Conservation (phyloP, 2,797 vertebrate species). For the Myioborus melanocephalus region DNA sequence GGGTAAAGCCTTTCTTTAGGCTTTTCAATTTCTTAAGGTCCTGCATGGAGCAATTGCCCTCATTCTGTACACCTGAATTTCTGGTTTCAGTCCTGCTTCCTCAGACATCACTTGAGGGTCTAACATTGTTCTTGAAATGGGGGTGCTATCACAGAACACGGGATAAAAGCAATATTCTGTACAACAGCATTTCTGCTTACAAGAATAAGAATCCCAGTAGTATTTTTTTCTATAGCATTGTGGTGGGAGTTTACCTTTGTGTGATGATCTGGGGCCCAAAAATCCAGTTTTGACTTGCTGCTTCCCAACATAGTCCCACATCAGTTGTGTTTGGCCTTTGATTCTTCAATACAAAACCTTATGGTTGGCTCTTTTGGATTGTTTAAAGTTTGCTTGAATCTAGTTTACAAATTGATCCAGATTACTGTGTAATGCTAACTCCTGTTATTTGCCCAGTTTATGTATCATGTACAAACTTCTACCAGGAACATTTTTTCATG, state of each 20-base stretch:
- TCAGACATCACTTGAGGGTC: neutral
- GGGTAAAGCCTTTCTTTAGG: neutral
- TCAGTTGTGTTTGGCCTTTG: neutral
- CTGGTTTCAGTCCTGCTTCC: neutral
- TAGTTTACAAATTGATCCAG: slow-evolving; percentile 4
- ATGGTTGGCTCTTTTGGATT: neutral
- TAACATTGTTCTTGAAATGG: neutral
- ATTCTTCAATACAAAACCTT: neutral
- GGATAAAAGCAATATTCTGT: neutral
- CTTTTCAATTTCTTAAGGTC: neutral
- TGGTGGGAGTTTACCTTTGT: neutral
- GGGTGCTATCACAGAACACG: neutral
- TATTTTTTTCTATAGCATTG: neutral
- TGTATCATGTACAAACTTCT: neutral
- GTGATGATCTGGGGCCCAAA: neutral
- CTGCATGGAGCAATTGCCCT: neutral
- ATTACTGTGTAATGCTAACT: neutral
- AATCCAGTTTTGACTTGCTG: neutral
- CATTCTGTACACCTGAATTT: neutral
- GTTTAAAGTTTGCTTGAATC: slow-evolving; percentile 28
- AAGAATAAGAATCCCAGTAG: neutral
- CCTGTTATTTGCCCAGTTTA: neutral
- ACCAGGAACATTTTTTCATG: neutral
- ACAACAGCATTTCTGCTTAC: neutral
- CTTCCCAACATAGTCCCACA: neutral